These are phyloP conservation scores for Bubalus kerabau DNA, from an alignment of 2,113 vertebrate genomes.

Conservation along the genomic window DNA sequence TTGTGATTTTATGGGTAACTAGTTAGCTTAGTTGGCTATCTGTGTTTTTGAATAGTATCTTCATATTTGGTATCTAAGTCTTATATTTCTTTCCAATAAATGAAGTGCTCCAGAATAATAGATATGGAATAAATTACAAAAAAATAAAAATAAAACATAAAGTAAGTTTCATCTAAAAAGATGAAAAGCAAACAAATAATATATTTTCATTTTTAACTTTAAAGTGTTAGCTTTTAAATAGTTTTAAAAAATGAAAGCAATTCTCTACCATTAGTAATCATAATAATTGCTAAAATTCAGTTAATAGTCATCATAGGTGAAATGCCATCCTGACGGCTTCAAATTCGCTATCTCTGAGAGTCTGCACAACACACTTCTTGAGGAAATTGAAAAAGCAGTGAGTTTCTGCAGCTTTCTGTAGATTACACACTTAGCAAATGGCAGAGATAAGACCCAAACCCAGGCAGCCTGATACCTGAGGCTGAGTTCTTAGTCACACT, in stretches of 20 bases:
- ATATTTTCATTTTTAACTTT: neutral
- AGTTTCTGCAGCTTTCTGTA: neutral
- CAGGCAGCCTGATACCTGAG: fast-evolving
- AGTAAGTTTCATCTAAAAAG: neutral
- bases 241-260: neutral
- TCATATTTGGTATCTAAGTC: neutral
- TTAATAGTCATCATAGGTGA: neutral
- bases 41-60: neutral
- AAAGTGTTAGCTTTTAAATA: neutral
- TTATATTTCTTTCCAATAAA: conserved; percentile 51
- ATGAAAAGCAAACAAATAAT: neutral
- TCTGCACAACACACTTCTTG: fast-evolving
- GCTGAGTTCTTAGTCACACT: neutral
- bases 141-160: conserved; percentile 67
- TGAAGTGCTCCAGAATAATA: conserved; percentile 42
- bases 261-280: neutral
- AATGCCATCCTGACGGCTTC: neutral
- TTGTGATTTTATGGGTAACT: neutral
- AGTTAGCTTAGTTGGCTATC: neutral
- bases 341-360: fast-evolving
- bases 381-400: neutral
- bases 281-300: neutral
- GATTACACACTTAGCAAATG: neutral
- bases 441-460: neutral
- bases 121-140: conserved; percentile 62